Evolutionary conservation across 2,888 invertebrate species (phyloP).

Genomic region (Xestia c-nigrum): DNA sequence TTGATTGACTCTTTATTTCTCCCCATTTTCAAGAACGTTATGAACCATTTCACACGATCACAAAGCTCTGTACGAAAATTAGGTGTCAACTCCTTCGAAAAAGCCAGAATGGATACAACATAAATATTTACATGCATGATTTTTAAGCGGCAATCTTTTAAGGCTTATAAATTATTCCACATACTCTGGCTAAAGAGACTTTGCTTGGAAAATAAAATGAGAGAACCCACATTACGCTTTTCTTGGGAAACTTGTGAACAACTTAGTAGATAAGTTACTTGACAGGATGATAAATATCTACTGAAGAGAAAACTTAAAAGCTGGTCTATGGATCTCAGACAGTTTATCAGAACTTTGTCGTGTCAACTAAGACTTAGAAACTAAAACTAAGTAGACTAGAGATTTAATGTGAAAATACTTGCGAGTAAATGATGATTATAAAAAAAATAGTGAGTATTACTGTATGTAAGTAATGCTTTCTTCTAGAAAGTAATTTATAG

Average conservation of each 20-base stretch:
- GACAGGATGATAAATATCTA: constrained; percentile 43
- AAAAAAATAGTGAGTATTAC: no score
- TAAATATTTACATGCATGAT: constrained; percentile 30
- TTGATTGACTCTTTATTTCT: background rate
- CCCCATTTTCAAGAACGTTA: no score
- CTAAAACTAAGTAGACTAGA: no score
- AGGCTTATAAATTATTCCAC: constrained; percentile 52
- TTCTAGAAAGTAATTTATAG: no score
- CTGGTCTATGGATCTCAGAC: constrained; percentile 8
- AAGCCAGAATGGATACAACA: background rate
- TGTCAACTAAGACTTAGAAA: background rate
- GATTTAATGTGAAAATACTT: no score
- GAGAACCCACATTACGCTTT: constrained; percentile 11
- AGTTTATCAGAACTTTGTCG: constrained; percentile 25
- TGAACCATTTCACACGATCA: background rate
- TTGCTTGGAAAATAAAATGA: constrained; percentile 28
- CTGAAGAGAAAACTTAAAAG: constrained; percentile 20
- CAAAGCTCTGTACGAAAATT: background rate
- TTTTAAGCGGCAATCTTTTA: constrained; percentile 46
- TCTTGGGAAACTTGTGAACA: constrained; percentile 24
- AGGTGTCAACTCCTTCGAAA: background rate
- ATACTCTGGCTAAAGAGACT: constrained; percentile 25
- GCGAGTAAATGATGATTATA: no score
- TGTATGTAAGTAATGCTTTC: no score
- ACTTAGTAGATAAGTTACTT: constrained; percentile 44